Evolutionary conservation across 2,797 vertebrate genomes (phyloP).

Genomic region (Phoebastria nigripes): DNA sequence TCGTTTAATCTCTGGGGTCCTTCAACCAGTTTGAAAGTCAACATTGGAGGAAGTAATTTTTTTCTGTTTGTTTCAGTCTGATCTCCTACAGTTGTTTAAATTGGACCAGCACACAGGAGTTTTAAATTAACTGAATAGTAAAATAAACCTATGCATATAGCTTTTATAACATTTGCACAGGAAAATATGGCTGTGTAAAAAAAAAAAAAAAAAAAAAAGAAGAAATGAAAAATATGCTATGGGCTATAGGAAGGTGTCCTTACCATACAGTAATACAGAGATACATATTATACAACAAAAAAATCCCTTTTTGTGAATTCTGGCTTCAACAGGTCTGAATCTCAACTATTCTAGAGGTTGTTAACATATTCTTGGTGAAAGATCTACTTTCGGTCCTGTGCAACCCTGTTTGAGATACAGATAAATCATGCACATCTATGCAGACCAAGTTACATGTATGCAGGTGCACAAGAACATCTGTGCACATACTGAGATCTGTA

Average conservation of each 20-base stretch:
- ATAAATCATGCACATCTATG: not conserved
- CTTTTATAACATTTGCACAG: not conserved
- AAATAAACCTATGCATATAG: not conserved
- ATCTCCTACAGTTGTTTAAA: conserved; percentile 66
- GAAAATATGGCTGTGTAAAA: not conserved
- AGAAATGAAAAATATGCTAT: not conserved
- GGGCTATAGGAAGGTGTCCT: not conserved
- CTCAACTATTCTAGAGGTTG: not conserved
- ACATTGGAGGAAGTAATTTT: conserved; percentile 51
- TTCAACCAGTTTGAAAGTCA: conserved; percentile 73
- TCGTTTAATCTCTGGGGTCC: conserved; percentile 60
- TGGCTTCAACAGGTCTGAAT: not conserved
- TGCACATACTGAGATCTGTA: not conserved
- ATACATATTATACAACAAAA: not conserved
- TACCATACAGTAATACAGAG: not conserved
- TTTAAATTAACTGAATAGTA: conserved; percentile 47
- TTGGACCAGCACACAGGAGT: conserved; percentile 47
- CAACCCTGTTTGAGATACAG: not conserved
- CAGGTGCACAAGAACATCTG: not conserved
- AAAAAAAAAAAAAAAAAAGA: not conserved
- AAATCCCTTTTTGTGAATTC: not conserved
- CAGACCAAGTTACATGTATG: not conserved
- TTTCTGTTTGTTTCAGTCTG: conserved; percentile 65
- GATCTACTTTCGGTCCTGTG: not conserved
- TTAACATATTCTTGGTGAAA: not conserved